Percentiles rank a stretch among this genome's conserved stretches.
phyloP scores from a whole-genome alignment of 2,797 vertebrate genomes.

The Lacerta viridis region DNA sequence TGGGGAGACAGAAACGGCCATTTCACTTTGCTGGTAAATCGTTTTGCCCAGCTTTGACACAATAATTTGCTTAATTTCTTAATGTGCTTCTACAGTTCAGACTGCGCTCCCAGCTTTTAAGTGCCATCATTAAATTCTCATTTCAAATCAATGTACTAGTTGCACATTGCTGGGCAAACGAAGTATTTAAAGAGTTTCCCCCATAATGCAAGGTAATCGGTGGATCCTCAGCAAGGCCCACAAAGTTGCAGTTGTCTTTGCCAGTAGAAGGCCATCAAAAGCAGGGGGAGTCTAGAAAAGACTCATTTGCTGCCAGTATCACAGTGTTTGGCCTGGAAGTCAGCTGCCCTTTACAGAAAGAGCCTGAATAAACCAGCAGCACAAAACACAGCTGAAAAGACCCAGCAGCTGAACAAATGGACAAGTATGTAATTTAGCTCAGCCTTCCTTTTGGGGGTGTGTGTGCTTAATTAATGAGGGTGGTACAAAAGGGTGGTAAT shows the following conservation, averaged over 20 bases:
- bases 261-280: not conserved
- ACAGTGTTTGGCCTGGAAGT: not conserved
- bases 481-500: conserved; percentile 9
- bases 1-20: not conserved
- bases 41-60: conserved; percentile 10
- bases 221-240: not conserved
- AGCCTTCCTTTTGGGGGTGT: conserved; percentile 44
- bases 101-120: not conserved
- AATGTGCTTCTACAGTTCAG: conserved; percentile 12
- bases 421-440: conserved; percentile 61
- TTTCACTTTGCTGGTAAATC: conserved; percentile 40
- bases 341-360: conserved; percentile 38
- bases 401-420: conserved; percentile 70
- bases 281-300: not conserved
- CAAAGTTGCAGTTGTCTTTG: not conserved
- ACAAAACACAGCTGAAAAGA: conserved; percentile 47
- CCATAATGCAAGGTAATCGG: conserved; percentile 4
- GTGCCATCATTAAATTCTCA: accelerated
- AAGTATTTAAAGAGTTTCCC: conserved; percentile 15
- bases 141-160: not conserved
- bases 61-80: conserved; percentile 40
- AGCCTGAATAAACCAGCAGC: conserved; percentile 67
- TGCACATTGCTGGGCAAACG: not conserved
- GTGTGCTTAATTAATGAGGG: conserved; percentile 67
- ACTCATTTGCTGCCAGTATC: conserved; percentile 24